Evolutionary conservation across 2,888 invertebrate species (phyloP).

Genomic region (Globia sparganii): DNA sequence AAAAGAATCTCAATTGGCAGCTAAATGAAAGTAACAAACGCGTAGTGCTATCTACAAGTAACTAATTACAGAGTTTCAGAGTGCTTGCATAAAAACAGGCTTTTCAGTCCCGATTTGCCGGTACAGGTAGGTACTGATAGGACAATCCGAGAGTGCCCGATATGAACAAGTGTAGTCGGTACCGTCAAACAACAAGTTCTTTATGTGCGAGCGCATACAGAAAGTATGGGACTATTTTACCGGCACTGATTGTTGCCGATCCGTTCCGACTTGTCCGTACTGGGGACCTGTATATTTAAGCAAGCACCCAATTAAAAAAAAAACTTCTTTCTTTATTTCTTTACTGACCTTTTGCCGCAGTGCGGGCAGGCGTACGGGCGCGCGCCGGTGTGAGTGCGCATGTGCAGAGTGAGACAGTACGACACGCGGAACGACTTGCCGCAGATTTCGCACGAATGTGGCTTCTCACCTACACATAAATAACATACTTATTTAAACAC

Average conservation of each 20-base stretch:
- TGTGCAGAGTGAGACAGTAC: slow-evolving; percentile 94
- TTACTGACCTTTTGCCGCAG: slow-evolving; percentile 76
- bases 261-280: background rate
- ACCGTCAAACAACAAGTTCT: background rate
- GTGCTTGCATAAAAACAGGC: background rate
- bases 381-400: slow-evolving; percentile 95
- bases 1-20: background rate
- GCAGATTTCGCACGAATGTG: slow-evolving; percentile 94
- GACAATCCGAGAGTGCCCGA: background rate
- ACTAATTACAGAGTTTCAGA: background rate
- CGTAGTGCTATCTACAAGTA: background rate
- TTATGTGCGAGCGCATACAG: background rate
- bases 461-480: slow-evolving; percentile 91
- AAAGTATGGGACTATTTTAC: background rate
- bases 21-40: background rate
- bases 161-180: background rate
- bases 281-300: background rate
- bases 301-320: background rate
- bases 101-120: background rate
- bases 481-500: background rate
- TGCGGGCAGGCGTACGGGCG: slow-evolving; percentile 93
- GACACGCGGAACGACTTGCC: slow-evolving; percentile 95
- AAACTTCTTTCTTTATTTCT: background rate
- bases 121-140: background rate
- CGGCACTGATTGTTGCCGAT: background rate